A percentile compares a stretch with the other conserved stretches of the same genome.
These are phyloP conservation scores for Strigamia maritima DNA, from an alignment of 2,888 invertebrate genomes.

Conservation along the genomic window DNA sequence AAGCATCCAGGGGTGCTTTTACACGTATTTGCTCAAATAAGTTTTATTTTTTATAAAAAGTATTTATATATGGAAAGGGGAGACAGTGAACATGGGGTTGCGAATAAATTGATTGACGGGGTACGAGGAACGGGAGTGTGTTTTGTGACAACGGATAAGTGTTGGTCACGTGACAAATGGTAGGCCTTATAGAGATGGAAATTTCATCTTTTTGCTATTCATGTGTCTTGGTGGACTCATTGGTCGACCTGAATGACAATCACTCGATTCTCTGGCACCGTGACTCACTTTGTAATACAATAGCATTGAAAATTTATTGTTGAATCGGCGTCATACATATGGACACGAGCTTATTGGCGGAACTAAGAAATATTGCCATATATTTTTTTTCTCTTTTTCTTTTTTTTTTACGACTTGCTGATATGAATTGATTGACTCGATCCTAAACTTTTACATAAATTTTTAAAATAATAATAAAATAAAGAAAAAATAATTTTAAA, in stretches of 20 bases:
- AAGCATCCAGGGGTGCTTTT: not conserved
- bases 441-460: not conserved
- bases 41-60: not conserved
- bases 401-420: not conserved
- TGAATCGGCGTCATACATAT: slow-evolving; percentile 30
- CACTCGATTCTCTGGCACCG: slow-evolving; percentile 1
- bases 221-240: slow-evolving; percentile 27
- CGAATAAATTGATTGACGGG: slow-evolving; percentile 26
- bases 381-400: not conserved
- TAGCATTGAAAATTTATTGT: slow-evolving; percentile 25
- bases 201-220: slow-evolving; percentile 32
- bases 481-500: not conserved
- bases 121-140: not conserved
- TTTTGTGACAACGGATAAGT: slow-evolving; percentile 28
- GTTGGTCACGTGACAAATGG: slow-evolving; percentile 32
- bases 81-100: not conserved
- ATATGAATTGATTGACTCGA: not conserved
- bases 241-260: slow-evolving; percentile 32
- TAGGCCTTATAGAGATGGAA: slow-evolving; percentile 6
- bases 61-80: not conserved
- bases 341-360: slow-evolving; percentile 23
- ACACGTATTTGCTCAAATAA: not conserved
- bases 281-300: slow-evolving; percentile 30
- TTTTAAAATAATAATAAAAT: not conserved
- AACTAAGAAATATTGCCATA: slow-evolving; percentile 14